These are phyloP conservation scores for Drosophila vallismaia DNA, from an alignment of 2,888 invertebrate species.

Conservation along the genomic window DNA sequence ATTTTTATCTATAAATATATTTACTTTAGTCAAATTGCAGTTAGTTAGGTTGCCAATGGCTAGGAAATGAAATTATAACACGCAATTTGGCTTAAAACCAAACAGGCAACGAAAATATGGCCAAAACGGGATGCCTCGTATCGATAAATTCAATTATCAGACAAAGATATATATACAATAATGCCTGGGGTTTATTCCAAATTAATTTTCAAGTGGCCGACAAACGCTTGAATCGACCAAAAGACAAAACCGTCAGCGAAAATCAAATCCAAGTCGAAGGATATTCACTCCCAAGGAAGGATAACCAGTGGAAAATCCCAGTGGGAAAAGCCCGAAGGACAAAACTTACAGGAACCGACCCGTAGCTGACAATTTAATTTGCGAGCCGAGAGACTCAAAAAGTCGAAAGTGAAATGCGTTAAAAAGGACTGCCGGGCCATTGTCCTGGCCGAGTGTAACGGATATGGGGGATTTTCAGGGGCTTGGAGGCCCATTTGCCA, in stretches of 20 bases:
- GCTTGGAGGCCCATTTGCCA: background rate
- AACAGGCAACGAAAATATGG: constrained; percentile 5
- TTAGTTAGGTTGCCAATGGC: constrained; percentile 23
- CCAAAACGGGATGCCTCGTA: constrained; percentile 14
- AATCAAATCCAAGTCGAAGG: constrained; percentile 24
- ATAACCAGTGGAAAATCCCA: background rate
- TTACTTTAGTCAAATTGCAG: constrained; percentile 10
- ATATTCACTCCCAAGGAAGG: no score
- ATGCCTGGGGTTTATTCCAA: constrained; percentile 64
- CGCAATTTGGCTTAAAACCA: constrained; percentile 54
- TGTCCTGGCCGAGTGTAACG: constrained; percentile 25
- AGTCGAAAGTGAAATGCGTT: constrained; percentile 5
- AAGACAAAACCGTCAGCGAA: constrained; percentile 26
- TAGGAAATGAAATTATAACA: constrained; percentile 63
- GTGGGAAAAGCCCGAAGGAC: constrained; percentile 1
- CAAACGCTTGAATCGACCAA: background rate
- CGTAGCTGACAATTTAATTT: constrained; percentile 41
- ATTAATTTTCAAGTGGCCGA: constrained; percentile 65
- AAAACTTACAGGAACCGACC: background rate
- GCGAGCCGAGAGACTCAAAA: background rate
- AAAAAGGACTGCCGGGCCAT: constrained; percentile 12
- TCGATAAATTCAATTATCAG: constrained; percentile 62
- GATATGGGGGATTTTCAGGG: constrained; percentile 7
- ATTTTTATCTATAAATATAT: background rate
- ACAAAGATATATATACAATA: constrained; percentile 10